Evolutionary conservation across 2,113 vertebrate species (phyloP), one percentile per base, ranked within the genome.

Genomic region (Zapornia atra): DNA sequence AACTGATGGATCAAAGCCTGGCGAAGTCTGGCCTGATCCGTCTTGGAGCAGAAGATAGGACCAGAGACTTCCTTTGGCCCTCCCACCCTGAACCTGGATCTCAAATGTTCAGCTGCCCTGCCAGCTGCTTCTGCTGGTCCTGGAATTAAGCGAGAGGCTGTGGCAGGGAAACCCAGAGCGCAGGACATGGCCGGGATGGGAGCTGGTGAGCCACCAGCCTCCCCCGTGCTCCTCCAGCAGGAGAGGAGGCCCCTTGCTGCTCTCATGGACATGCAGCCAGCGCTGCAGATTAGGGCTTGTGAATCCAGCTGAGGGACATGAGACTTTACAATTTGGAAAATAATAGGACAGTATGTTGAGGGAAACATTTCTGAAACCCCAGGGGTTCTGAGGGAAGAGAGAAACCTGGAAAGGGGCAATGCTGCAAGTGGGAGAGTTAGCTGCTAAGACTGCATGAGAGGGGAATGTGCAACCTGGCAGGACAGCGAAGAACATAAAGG

Each of bases 191-290:
- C 36, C 36, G 34, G 59, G 44, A 63, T 40, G 38, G 70, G 86
- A 70, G 65, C 15, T 51, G 77, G 25, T 33, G 31, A 33, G 51
- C 31, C 42, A 79, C 15, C 36, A 31, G n/a, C 26, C 28, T 56
- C 8, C 6, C 75, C 31, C n/a, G 0, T 2, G 2, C 38, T 54
- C 21, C 25, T 73, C 24, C 31, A 29, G 65, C 70, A 42, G 51
- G 31, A 82, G 36, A 33, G 29, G 36, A 71, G 8, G 40, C 17
- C 56, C 44, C 53, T 59, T 22, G 24, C 29, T 65, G 57, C 53
- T 57, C 48, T 5, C 8, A 5, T 26, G 46, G 29, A n/a, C 10
- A 2, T 0, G 0, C 72, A 15, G 61, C 34, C 63, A 48, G 85
- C 10, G 71, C 48, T 90, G 66, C 50, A 54, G 44, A 36, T 25